phyloP scores from a whole-genome alignment of 37 sponge, comb jelly and placozoan species.

The Aphrocallistes beatrix region DNA sequence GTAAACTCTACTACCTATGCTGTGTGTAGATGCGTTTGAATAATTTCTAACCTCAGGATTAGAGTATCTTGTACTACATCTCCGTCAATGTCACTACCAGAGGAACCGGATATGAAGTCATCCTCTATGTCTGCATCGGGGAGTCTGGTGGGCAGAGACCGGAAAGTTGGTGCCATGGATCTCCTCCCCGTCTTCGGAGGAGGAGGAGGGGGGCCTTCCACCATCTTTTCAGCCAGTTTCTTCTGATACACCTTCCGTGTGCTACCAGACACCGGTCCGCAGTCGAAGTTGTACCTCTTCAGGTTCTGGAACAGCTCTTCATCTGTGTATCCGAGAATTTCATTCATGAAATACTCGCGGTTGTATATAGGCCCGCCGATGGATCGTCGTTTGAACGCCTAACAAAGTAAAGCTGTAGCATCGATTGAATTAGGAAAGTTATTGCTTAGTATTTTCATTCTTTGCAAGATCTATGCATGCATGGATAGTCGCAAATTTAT shows the following conservation, averaged over 20 bases:
- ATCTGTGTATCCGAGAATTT: background rate
- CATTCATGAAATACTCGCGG: background rate
- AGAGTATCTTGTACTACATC: too few species aligned
- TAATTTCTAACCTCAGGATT: too few species aligned
- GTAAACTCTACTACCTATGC: too few species aligned
- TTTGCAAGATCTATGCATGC: too few species aligned
- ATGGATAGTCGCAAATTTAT: background rate
- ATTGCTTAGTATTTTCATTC: too few species aligned
- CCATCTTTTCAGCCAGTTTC: slow-evolving; percentile 5
- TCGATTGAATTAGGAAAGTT: too few species aligned
- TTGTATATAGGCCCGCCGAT: background rate
- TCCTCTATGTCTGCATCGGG: background rate
- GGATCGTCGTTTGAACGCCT: background rate
- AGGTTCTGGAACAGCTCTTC: background rate
- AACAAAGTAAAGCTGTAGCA: background rate
- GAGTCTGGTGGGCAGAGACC: background rate
- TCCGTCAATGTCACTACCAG: background rate
- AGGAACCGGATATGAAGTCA: background rate
- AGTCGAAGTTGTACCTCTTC: slow-evolving; percentile 9
- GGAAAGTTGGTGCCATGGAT: slow-evolving; percentile 2
- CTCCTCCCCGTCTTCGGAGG: background rate
- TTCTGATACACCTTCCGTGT: slow-evolving; percentile 5
- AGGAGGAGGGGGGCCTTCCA: slow-evolving; percentile 3
- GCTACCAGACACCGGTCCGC: background rate
- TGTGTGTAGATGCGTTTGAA: too few species aligned